Conservation (phyloP, 2,797 vertebrate genomes). For the Babyrousa celebensis region DNA sequence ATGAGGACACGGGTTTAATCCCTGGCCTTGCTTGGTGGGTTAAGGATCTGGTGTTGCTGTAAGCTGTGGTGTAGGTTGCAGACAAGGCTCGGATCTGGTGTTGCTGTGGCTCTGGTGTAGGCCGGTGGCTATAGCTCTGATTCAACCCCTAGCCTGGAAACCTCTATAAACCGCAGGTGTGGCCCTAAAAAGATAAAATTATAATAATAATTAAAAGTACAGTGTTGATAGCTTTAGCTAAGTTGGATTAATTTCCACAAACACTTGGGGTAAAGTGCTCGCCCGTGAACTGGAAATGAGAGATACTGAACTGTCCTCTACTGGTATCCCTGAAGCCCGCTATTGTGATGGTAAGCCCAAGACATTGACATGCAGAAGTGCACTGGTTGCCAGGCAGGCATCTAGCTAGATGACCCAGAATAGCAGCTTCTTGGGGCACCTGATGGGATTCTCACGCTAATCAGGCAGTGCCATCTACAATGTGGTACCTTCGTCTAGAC, state of each 20-base stretch:
- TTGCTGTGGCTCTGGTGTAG: too few species aligned
- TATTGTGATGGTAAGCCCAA: not conserved
- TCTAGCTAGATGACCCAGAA: not conserved
- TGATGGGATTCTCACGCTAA: not conserved
- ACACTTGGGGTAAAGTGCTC: not conserved
- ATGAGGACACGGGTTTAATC: too few species aligned
- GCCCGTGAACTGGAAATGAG: conserved; percentile 1
- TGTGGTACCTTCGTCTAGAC: not conserved
- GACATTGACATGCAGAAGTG: conserved; percentile 23
- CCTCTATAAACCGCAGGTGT: too few species aligned
- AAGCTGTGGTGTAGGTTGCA: too few species aligned
- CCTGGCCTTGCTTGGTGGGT: too few species aligned
- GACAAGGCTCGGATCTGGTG: too few species aligned
- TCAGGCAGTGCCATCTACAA: not conserved
- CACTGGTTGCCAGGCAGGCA: not conserved
- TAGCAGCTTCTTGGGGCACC: not conserved
- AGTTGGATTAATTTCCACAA: conserved; percentile 24
- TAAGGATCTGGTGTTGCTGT: too few species aligned
- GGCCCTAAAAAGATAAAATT: too few species aligned
- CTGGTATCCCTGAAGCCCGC: not conserved
- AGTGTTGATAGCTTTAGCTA: conserved; percentile 18
- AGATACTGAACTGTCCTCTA: not conserved
- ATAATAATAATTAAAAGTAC: not conserved
- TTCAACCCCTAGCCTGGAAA: too few species aligned
- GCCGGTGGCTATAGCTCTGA: too few species aligned